Evolutionary conservation across 2,888 invertebrate genomes (phyloP), one percentile per base, ranked within the genome.

Genomic region (Amiota communis): DNA sequence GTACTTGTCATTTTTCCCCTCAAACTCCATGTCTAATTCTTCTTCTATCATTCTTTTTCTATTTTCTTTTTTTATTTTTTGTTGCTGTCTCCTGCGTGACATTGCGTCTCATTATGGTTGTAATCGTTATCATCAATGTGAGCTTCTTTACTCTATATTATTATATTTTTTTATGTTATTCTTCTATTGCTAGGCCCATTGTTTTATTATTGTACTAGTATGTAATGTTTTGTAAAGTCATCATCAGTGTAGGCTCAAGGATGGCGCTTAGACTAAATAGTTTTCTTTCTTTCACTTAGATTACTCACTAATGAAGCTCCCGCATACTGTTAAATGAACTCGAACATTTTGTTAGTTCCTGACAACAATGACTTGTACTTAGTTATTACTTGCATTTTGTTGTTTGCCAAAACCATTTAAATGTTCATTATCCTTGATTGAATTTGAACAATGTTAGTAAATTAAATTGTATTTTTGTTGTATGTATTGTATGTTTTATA

Each of bases 51-150:
- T 23, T 36, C 36, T 36, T 36, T 36, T 36, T 36, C 36, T 6
- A 36, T 6, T 36, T 36, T 36, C 6, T 36, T 36, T 36, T 6
- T 36, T 36, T 36, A 36, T 36, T 36, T 36, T 6, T 36, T 36
- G 36, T 36, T 36, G 36, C 36, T 36, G 36, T 6, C 36, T 36
- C 36, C 36, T 4, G 20, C 53, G 13, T 53, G 65, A 17, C 65
- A 49, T 65, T 49, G 65, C 65, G 65, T 65, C 48, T 65, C 65
- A 65, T 65, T 17, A 65, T 48, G 3, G 49, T n/a, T 36, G 6
- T 36, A 36, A 36, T 9, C 11, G 49, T 48, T 49, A 17, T 65
- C 15, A 36, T 36, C 36, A 36, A 36, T 6, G 36, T 36, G 36
- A 36, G 20, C 11, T 17, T 59, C 20, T 15, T 59, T 59, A 12